These are phyloP conservation scores for Progne subis DNA, from an alignment of 2,113 vertebrate species.

Conservation along the genomic window DNA sequence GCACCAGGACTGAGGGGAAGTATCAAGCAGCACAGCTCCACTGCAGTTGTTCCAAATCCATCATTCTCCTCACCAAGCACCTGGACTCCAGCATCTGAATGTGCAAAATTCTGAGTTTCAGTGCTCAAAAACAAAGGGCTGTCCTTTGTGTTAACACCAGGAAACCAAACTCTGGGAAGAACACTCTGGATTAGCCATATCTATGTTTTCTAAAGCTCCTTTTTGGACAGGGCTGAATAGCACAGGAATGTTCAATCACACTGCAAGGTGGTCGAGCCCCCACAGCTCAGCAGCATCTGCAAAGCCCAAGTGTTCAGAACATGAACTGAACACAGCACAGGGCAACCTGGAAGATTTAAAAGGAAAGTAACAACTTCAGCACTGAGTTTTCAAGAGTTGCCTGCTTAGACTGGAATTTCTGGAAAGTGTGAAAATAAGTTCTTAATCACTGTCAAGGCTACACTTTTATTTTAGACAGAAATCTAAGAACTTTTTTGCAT, in stretches of 20 bases:
- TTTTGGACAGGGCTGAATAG: background rate
- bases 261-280: background rate
- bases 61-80: background rate
- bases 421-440: background rate
- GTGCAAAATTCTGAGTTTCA: background rate
- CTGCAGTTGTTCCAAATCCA: background rate
- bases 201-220: background rate
- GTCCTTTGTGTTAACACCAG: accelerated
- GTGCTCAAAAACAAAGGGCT: background rate
- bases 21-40: background rate
- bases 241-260: background rate
- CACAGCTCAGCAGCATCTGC: background rate
- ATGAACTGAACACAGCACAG: background rate
- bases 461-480: background rate
- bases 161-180: background rate
- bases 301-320: background rate
- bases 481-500: background rate
- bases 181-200: accelerated
- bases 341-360: background rate
- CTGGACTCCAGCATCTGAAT: accelerated
- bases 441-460: background rate
- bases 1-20: accelerated
- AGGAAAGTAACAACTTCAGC: background rate
- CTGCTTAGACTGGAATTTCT: background rate
- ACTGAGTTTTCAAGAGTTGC: background rate